A percentile compares a stretch with the other conserved stretches of the same genome.
Evolutionary conservation across 2,888 invertebrate species (phyloP).

Genomic region (Hedychridium roseum): DNA sequence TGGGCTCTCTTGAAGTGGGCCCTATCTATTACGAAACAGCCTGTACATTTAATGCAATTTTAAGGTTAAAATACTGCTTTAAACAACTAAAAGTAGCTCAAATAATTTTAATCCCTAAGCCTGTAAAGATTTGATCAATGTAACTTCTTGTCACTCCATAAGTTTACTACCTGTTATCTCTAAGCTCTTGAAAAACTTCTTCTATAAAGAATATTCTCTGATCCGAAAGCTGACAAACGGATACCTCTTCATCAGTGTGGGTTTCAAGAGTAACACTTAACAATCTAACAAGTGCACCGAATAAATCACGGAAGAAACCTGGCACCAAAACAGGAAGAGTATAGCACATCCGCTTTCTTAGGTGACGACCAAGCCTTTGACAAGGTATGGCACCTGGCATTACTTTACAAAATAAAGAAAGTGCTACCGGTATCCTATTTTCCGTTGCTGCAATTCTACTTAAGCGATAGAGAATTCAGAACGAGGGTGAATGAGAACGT

Average conservation of each 20-base stretch:
- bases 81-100: constrained; percentile 32
- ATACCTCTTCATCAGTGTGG: constrained; percentile 36
- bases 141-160: constrained; percentile 35
- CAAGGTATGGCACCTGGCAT: constrained; percentile 31
- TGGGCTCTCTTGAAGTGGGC: too few relatives aligned
- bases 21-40: too few relatives aligned
- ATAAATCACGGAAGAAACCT: constrained; percentile 15
- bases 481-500: constrained; percentile 4
- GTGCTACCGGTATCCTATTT: constrained; percentile 10
- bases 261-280: constrained; percentile 27
- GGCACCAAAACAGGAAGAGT: constrained; percentile 21
- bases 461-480: constrained; percentile 15
- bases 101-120: constrained; percentile 28
- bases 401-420: constrained; percentile 22
- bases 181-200: constrained; percentile 40
- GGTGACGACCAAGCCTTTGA: constrained; percentile 27
- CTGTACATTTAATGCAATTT: constrained; percentile 34
- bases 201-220: constrained; percentile 18
- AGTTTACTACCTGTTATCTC: constrained; percentile 33
- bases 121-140: constrained; percentile 30
- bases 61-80: constrained; percentile 34
- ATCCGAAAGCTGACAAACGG: constrained; percentile 16
- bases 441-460: constrained; percentile 14
- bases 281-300: constrained; percentile 26
- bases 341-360: constrained; percentile 23